Base-by-base conservation (phyloP, 2,797 vertebrate species). In the Oryzias sinensis region DNA sequence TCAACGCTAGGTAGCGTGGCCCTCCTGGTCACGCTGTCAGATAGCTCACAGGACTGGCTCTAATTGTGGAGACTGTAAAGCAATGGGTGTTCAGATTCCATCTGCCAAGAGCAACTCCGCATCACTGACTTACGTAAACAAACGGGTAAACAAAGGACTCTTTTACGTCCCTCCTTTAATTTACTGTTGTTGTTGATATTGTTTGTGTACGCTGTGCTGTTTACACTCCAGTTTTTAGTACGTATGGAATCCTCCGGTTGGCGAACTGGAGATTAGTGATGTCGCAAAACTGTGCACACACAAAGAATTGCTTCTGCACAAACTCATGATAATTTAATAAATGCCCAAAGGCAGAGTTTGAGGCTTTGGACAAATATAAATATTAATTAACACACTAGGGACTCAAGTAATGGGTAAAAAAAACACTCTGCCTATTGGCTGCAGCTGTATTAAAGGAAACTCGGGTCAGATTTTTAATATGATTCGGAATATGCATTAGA, bases 281-380 rank as follows among this genome's bases (percentile, higher is more conserved):
- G 81, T 79, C 72, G 79, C 78, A 77, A 61, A 37, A 79, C 68
- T 24, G n/a, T 24, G 33, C 76, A 72, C 68, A 59, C 79, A 74
- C 81, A 82, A 69, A 82, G 63, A 56, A 59, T 80, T 80, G 75
- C 80, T 65, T 82, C 68, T 68, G 74, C 84, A 79, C 74, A 83
- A 89, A 87, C 87, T 90, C 86, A 91, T 91, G 89, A 90, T 91
- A 87, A 90, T 90, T 91, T 92, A 84, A 90, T 89, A 87, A 89
- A 90, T 87, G 90, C 88, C 90, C 89, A 78, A 89, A 92, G 90
- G 91, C 91, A 90, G 81, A 83, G 90, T 91, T 92, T 90, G 81
- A 91, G 91, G 91, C 91, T 80, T 82, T 92, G 91, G 89, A 90
- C 91, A 92, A 90, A 91, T 89, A 91, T 92, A 92, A 89, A 91